A percentile compares a stretch with the other conserved stretches of the same genome.
Conservation (phyloP, 2,888 invertebrate species). For the Phragmatobia fuliginosa region DNA sequence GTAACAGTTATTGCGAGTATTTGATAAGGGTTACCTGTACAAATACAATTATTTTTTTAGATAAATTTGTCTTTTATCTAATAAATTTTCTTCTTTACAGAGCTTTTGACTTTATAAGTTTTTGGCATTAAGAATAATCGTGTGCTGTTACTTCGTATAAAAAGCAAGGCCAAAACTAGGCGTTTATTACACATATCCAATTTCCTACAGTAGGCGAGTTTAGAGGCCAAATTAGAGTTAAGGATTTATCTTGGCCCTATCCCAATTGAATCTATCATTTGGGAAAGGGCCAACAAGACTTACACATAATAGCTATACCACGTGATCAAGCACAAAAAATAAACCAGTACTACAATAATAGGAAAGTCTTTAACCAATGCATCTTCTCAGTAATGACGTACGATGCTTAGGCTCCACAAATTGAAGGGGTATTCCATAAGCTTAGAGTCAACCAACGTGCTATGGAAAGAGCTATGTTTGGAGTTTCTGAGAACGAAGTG, state of each 20-base stretch:
- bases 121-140: neutral
- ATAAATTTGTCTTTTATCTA: neutral
- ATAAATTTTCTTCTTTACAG: neutral
- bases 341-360: neutral
- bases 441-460: too few species aligned
- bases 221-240: neutral
- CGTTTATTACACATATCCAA: slow-evolving; percentile 10
- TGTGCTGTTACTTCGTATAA: neutral
- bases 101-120: too few species aligned
- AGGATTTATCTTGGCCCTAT: neutral
- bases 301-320: slow-evolving; percentile 19
- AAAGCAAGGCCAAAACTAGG: neutral
- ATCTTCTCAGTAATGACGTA: too few species aligned
- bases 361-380: too few species aligned
- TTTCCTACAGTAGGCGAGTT: slow-evolving; percentile 8
- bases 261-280: slow-evolving; percentile 8
- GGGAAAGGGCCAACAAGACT: slow-evolving; percentile 22
- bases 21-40: neutral
- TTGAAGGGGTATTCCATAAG: too few species aligned
- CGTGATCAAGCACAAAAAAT: neutral
- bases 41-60: neutral
- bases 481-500: too few species aligned
- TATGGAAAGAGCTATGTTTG: too few species aligned
- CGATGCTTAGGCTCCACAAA: too few species aligned
- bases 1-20: neutral